These are phyloP conservation scores for Platysternon megacephalum DNA, from an alignment of 2,113 vertebrate genomes.

Conservation along the genomic window DNA sequence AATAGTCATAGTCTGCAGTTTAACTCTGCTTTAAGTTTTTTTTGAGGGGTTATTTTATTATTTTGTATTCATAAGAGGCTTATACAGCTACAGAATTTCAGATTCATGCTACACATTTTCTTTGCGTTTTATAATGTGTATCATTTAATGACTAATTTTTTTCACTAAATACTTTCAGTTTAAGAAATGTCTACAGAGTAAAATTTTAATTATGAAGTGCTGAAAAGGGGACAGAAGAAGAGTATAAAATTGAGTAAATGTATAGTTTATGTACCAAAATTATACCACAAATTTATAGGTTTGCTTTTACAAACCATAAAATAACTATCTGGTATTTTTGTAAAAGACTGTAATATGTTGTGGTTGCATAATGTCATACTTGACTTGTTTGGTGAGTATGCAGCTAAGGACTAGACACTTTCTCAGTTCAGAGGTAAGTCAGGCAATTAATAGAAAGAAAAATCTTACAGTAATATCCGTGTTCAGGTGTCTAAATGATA, in stretches of 20 bases:
- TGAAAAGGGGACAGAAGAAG: neutral
- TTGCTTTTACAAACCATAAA: neutral
- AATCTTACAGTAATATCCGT: neutral
- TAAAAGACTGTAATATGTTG: neutral
- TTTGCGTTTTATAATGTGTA: neutral
- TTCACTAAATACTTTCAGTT: neutral
- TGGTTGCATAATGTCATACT: neutral
- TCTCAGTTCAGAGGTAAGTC: slow-evolving; percentile 21
- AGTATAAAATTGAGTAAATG: neutral
- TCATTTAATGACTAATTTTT: neutral
- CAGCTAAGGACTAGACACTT: neutral
- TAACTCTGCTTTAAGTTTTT: neutral
- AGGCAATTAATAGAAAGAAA: neutral
- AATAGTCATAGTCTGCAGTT: neutral
- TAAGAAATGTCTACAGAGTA: neutral
- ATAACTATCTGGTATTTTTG: slow-evolving; percentile 11
- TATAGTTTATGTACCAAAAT: neutral
- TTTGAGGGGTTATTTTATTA: neutral
- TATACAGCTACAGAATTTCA: neutral
- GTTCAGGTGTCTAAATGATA: slow-evolving; percentile 41
- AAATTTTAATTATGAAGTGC: neutral
- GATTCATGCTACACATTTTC: neutral
- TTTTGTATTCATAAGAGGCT: neutral
- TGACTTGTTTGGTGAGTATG: neutral
- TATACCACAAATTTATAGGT: neutral